These are phyloP conservation scores for Dorcus parallelipipedus DNA, from an alignment of 2,888 invertebrate genomes.

Conservation along the genomic window DNA sequence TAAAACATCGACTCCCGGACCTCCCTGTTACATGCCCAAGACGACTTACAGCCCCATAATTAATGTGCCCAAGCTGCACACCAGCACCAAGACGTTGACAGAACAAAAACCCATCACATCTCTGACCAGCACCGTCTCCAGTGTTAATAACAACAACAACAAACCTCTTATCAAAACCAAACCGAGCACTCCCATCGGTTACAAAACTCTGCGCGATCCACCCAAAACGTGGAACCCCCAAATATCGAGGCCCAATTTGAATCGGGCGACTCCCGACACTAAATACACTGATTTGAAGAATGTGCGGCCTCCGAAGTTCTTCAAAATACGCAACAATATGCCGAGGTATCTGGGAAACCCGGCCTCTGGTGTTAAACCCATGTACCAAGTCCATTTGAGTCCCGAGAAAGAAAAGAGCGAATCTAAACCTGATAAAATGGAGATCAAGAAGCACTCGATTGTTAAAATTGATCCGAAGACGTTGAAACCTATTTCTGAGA, in stretches of 20 bases:
- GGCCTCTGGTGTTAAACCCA: constrained; percentile 59
- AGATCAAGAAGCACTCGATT: constrained; percentile 47
- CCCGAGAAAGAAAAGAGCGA: constrained; percentile 38
- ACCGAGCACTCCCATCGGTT: constrained; percentile 48
- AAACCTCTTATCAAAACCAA: constrained; percentile 35
- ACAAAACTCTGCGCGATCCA: constrained; percentile 58
- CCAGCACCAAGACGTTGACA: constrained; percentile 21
- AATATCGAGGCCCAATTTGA: constrained; percentile 51
- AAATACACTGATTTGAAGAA: constrained; percentile 38
- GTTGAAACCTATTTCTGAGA: constrained; percentile 52
- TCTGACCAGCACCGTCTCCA: constrained; percentile 20
- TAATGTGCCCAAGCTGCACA: constrained; percentile 37
- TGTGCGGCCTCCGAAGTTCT: constrained; percentile 54
- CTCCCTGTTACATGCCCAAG: constrained; percentile 42
- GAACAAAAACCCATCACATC: constrained; percentile 36
- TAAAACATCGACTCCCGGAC: constrained; percentile 19
- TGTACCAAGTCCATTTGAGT: constrained; percentile 52
- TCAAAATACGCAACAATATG: constrained; percentile 56
- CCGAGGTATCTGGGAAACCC: constrained; percentile 57
- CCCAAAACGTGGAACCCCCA: constrained; percentile 62
- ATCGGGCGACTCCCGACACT: constrained; percentile 11
- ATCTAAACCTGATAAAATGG: constrained; percentile 32
- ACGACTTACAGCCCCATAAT: constrained; percentile 35
- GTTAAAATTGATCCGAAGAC: constrained; percentile 60
- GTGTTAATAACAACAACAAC: constrained; percentile 13